Evolutionary conservation across 2,113 vertebrate species (phyloP), one percentile per base, ranked within the genome.

Genomic region (Mohoua ochrocephala): DNA sequence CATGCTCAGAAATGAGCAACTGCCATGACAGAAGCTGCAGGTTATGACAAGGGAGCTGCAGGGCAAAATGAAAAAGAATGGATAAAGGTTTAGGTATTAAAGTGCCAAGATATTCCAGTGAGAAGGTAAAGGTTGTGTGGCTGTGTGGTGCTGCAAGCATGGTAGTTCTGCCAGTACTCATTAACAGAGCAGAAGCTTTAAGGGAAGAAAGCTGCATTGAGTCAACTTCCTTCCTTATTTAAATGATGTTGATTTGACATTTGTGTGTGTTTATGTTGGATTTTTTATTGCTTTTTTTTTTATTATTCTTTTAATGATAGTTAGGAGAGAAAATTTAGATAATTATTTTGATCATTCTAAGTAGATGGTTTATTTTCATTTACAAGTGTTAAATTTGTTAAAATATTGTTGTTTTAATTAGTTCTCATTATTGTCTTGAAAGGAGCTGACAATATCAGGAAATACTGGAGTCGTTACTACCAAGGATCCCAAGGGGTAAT

Each of bases 381-480:
- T 65, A 18, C 3, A 85, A 65, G 10, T 59, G 11, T 77, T 89
- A 52, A 15, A 67, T 88, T 39, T 86, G 18, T 78, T 83, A 63
- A 57, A 54, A 26, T 77, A 50, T 87, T 44, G 9, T 53, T 86
- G 18, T 89, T 92, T 81, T 96, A 89, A 93, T 91, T 95, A 52
- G 41, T 97, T 95, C 71, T 93, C 61, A 44, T 84, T 95, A 64
- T 96, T 96, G 28, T 95, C 95, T 97, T 94, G 84, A 80, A 98
- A 99, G 99, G 99, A 42, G 99, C 99, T 80, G 99, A 99, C 95
- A 99, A 98, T 96, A 99, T 99, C 97, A 99, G 99, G 97, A 99
- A 99, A 93, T 99, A 99, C 83, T 99, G 99, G 99, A 99, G 99
- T 96, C 99, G 99, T 94, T 99, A 99, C 98, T 99, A 99, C 98